These are phyloP conservation scores for Vanessa tameamea DNA, from an alignment of 1,140 invertebrate species.

Conservation along the genomic window DNA sequence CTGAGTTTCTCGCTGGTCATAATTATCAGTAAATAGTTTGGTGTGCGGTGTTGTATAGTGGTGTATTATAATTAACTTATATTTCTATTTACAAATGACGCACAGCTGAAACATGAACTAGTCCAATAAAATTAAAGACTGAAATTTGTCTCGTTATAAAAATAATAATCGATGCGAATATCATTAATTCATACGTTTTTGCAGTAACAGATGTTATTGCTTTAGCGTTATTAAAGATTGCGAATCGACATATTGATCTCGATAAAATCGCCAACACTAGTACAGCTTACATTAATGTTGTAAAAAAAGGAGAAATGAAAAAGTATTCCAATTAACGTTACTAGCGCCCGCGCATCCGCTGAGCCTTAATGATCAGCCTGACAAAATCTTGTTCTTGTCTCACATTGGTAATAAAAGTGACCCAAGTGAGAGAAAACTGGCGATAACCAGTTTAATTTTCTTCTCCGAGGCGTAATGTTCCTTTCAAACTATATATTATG, in stretches of 20 bases:
- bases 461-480: background rate
- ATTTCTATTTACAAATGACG: background rate
- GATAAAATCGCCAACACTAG: slow-evolving; percentile 6
- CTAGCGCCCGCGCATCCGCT: slow-evolving; percentile 65
- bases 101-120: background rate
- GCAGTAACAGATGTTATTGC: slow-evolving; percentile 28
- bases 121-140: background rate
- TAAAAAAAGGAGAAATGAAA: slow-evolving; percentile 52
- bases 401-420: slow-evolving; percentile 36
- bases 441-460: background rate
- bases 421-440: slow-evolving; percentile 43
- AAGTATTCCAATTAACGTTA: slow-evolving; percentile 68
- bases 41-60: background rate
- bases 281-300: slow-evolving; percentile 15
- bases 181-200: slow-evolving; percentile 1
- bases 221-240: background rate
- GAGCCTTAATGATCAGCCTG: slow-evolving; percentile 60
- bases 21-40: no score
- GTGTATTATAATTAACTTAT: background rate
- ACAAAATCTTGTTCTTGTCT: slow-evolving; percentile 74
- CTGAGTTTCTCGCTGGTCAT: no score
- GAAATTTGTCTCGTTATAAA: background rate
- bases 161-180: background rate
- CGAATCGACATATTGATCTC: slow-evolving; percentile 17
- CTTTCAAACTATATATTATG: background rate